Conservation (phyloP, 2,888 invertebrate genomes). For the Panopea generosa region DNA sequence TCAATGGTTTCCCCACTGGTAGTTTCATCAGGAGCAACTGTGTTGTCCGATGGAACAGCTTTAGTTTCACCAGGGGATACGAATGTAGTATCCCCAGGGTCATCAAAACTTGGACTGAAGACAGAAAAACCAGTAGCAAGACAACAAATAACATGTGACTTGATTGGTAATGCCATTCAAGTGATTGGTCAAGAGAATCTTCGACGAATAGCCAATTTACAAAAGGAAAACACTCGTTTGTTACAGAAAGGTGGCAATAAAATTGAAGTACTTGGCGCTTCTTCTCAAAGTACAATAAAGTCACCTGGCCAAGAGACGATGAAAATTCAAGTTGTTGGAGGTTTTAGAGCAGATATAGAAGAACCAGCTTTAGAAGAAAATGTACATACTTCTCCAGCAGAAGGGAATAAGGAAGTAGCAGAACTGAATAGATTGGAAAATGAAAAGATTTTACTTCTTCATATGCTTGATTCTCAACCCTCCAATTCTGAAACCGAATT, state of each 20-base stretch:
- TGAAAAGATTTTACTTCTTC: slow-evolving; percentile 1
- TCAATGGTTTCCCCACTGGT: not conserved
- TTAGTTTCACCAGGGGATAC: not conserved
- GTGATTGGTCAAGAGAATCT: slow-evolving; percentile 60
- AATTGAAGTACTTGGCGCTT: slow-evolving; percentile 44
- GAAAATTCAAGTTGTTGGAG: slow-evolving; percentile 19
- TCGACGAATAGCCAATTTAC: slow-evolving; percentile 42
- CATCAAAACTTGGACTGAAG: not conserved
- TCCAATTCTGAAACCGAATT: slow-evolving; percentile 5
- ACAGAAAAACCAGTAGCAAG: slow-evolving; percentile 10
- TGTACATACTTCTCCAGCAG: not conserved
- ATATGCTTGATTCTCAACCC: not conserved
- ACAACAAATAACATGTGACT: slow-evolving; percentile 42
- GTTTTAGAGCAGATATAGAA: not conserved
- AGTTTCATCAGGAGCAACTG: not conserved
- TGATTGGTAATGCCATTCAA: slow-evolving; percentile 59
- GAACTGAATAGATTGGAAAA: slow-evolving; percentile 11
- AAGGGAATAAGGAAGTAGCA: not conserved
- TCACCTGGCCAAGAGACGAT: slow-evolving; percentile 13
- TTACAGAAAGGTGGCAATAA: slow-evolving; percentile 32
- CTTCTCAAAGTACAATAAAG: not conserved
- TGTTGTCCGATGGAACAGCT: not conserved
- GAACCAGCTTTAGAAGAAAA: not conserved
- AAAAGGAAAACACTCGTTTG: slow-evolving; percentile 28
- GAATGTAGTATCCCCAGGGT: not conserved